phyloP scores from a whole-genome alignment of 1,140 invertebrate species.

The Nephotettix cincticeps region DNA sequence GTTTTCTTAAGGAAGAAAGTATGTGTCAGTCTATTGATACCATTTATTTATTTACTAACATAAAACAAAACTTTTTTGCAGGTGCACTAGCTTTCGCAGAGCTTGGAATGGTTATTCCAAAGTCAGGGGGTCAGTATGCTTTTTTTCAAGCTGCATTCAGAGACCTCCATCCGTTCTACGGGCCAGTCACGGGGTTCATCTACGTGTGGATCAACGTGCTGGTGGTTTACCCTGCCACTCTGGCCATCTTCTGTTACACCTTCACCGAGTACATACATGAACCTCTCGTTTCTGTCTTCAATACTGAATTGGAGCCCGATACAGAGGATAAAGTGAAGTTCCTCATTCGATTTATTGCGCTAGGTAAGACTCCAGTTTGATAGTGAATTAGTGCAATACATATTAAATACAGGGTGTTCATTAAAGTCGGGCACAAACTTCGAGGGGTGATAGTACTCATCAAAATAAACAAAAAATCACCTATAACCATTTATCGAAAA shows the following conservation, averaged over 20 bases:
- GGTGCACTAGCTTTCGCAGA: slow-evolving; percentile 78
- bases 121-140: slow-evolving; percentile 79
- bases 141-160: slow-evolving; percentile 73
- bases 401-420: no score
- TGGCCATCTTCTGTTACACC: slow-evolving; percentile 74
- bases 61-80: slow-evolving; percentile 43
- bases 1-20: no score
- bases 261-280: slow-evolving; percentile 76
- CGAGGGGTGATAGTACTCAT: no score
- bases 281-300: slow-evolving; percentile 56
- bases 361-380: slow-evolving; percentile 1
- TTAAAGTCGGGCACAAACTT: no score
- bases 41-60: no score
- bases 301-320: neutral
- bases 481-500: no score
- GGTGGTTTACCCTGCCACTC: slow-evolving; percentile 69
- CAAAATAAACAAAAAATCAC: no score
- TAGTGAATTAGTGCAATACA: no score
- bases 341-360: neutral
- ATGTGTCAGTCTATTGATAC: no score
- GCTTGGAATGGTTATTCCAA: slow-evolving; percentile 72
- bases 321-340: slow-evolving; percentile 35
- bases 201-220: slow-evolving; percentile 77
- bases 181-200: slow-evolving; percentile 70
- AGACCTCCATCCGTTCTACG: slow-evolving; percentile 64